Base-by-base conservation (phyloP, 2,113 vertebrate species). In the Corythornis vintsioides region DNA sequence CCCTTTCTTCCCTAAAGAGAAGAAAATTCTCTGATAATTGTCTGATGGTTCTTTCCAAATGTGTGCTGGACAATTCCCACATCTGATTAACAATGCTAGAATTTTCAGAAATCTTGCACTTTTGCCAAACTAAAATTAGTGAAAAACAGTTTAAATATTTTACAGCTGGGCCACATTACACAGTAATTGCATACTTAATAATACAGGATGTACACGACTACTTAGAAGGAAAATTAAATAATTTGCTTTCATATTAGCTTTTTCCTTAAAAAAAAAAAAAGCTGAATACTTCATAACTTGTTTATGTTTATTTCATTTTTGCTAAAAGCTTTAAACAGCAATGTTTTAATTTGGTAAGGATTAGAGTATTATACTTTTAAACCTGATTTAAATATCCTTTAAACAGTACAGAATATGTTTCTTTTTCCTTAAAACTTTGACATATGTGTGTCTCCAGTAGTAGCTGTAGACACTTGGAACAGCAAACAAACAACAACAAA, bases 61-160 rank as follows among this genome's bases (percentile, higher is more conserved):
- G 13, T 45, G 19, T 94, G 7, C 79, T 7, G 2, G 52, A 66
- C 12, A 82, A 77, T 86, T 84, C 56, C 42, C 26, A 28, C 29
- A 35, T 74, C 42, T 22, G 57, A 45, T 72, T 82, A 88, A 72
- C 52, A 80, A 60, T 56, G 40, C 25, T 76, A 50, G 69, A 92
- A 81, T 90, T 92, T 81, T 66, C 87, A 81, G 61, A 81, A 92
- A 87, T 94, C 78, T 78, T 84, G 80, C 40, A 26, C 31, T 69
- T 93, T 91, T 90, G 40, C 48, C 33, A 56, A 91, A 90, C 42
- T 80, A 85, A 84, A 92, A 89, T 87, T 52, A 91, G 70, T 93
- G 67, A 59, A 93, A 96, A 94, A 35, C 79, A 43, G 21, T 94
- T 85, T 93, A 75, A 94, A 88, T 89, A 88, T 93, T 95, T 95